Conservation (phyloP, 1,140 invertebrate genomes). For the Euglossa dilemma region DNA sequence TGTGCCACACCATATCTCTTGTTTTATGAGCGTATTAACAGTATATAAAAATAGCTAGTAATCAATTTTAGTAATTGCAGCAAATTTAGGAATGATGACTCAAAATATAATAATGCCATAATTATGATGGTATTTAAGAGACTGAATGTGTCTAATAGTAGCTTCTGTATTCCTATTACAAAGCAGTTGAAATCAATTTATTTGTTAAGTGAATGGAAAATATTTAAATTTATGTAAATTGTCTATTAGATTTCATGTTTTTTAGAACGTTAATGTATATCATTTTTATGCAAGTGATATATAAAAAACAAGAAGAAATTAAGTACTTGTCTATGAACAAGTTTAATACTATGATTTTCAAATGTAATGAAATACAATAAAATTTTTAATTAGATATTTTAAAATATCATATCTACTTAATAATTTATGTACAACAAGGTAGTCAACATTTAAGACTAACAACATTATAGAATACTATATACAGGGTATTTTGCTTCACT, state of each 20-base stretch:
- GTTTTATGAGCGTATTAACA: constrained; percentile 78
- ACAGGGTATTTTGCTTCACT: no score
- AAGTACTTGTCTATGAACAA: not conserved
- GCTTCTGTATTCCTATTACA: not conserved
- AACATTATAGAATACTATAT: not conserved
- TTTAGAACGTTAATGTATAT: not conserved
- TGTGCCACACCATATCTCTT: constrained; percentile 79
- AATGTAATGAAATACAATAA: not conserved
- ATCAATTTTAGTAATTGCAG: constrained; percentile 52
- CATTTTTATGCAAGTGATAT: not conserved
- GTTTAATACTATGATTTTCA: not conserved
- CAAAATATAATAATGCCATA: not conserved
- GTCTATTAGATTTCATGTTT: not conserved
- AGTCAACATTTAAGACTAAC: not conserved
- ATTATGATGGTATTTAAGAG: constrained; percentile 37
- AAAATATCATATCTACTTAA: not conserved
- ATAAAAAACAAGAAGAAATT: not conserved
- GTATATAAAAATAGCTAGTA: constrained; percentile 56
- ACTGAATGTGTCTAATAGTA: constrained; percentile 33
- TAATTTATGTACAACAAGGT: not conserved
- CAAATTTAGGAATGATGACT: constrained; percentile 10
- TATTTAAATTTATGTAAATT: constrained; percentile 14
- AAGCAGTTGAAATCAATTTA: not conserved
- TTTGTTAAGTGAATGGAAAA: not conserved
- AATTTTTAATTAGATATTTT: not conserved